phyloP scores from a whole-genome alignment of 92 coral and sea anemone species.

The Porites evermanni region DNA sequence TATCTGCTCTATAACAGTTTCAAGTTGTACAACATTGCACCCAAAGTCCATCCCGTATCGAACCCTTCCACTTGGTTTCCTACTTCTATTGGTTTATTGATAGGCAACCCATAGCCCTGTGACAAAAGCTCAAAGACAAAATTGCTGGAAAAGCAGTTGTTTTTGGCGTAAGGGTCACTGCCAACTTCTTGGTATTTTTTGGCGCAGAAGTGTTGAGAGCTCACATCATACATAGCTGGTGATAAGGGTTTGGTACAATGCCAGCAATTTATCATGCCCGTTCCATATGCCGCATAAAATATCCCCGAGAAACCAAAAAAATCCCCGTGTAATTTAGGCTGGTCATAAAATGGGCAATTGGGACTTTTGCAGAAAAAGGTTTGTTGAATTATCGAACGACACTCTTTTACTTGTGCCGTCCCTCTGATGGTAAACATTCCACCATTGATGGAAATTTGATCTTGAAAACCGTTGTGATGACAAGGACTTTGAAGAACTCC shows the following conservation, averaged over 20 bases:
- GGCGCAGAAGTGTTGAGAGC: slow-evolving; percentile 28
- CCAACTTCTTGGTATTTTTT: slow-evolving; percentile 14
- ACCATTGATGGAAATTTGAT: slow-evolving; percentile 1
- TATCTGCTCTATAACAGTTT: neutral
- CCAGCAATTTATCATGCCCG: slow-evolving; percentile 15
- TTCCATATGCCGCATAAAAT: slow-evolving; percentile 5
- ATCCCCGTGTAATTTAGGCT: slow-evolving; percentile 18
- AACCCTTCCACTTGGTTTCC: slow-evolving; percentile 9
- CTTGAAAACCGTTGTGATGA: slow-evolving; percentile 23
- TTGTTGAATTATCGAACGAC: slow-evolving; percentile 21
- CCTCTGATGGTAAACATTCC: slow-evolving; percentile 18
- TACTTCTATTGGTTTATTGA: slow-evolving; percentile 5
- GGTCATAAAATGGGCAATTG: slow-evolving; percentile 34
- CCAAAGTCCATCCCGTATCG: slow-evolving; percentile 43
- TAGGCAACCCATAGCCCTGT: slow-evolving; percentile 27
- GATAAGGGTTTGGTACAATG: slow-evolving; percentile 9
- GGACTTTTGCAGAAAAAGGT: slow-evolving; percentile 32
- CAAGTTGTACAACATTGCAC: slow-evolving; percentile 34
- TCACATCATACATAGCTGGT: slow-evolving; percentile 27
- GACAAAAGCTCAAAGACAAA: slow-evolving; percentile 36
- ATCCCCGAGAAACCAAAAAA: slow-evolving; percentile 51
- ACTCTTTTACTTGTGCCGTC: slow-evolving; percentile 10
- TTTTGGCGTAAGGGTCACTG: slow-evolving; percentile 29
- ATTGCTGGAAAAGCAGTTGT: slow-evolving; percentile 30
- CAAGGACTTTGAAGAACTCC: slow-evolving; percentile 37